Conservation (phyloP, 2,113 vertebrate genomes). For the Anthoscopus minutus region DNA sequence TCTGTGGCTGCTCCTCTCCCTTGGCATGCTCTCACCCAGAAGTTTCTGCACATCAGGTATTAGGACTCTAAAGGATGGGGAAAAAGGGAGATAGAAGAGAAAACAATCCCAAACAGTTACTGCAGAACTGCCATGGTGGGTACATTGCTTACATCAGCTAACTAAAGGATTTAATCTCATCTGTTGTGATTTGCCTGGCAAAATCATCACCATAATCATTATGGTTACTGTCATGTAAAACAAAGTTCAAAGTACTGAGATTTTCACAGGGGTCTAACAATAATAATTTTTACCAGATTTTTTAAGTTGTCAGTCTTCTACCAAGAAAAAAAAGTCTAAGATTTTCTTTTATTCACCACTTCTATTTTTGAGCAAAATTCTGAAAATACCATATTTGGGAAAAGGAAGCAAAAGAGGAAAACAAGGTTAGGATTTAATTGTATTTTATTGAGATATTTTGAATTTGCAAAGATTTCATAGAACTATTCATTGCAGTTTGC, state of each 20-base stretch:
- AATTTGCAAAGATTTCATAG: background rate
- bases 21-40: background rate
- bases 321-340: background rate
- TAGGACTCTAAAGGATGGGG: background rate
- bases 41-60: background rate
- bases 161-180: background rate
- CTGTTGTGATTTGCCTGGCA: background rate
- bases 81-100: background rate
- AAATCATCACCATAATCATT: background rate
- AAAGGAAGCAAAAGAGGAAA: background rate
- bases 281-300: background rate
- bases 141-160: background rate
- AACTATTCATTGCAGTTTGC: background rate
- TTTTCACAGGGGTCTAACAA: background rate
- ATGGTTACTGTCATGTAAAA: background rate
- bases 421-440: background rate
- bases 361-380: background rate
- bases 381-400: background rate
- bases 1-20: background rate
- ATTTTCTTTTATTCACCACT: background rate
- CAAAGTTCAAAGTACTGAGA: background rate
- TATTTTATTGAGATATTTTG: background rate
- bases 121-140: background rate
- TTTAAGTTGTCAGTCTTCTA: background rate
- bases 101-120: background rate